Conservation (phyloP, 2,888 invertebrate genomes). For the Ephialtes manifestator region DNA sequence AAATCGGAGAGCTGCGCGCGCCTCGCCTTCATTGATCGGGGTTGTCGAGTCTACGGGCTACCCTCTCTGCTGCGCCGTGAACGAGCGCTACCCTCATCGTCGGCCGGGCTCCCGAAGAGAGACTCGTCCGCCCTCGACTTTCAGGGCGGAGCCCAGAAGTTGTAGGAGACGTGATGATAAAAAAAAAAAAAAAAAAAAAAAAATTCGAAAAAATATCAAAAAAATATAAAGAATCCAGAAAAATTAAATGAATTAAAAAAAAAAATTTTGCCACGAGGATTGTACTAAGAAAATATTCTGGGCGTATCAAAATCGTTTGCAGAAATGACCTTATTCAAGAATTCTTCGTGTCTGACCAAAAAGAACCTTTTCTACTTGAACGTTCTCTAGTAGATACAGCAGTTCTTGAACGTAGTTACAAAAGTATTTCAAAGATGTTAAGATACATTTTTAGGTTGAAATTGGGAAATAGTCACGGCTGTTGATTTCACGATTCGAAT, state of each 20-base stretch:
- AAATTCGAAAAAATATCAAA: slow-evolving; percentile 52
- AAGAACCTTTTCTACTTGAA: slow-evolving; percentile 17
- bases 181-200: slow-evolving; percentile 68
- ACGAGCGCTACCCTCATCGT: slow-evolving; percentile 77
- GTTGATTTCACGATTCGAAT: slow-evolving; percentile 2
- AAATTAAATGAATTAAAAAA: slow-evolving; percentile 57
- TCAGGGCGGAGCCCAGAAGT: slow-evolving; percentile 83
- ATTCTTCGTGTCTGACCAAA: slow-evolving; percentile 16
- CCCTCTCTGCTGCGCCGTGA: slow-evolving; percentile 77
- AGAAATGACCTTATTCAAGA: background rate
- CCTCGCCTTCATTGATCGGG: slow-evolving; percentile 84
- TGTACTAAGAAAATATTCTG: slow-evolving; percentile 3
- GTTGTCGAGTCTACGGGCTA: slow-evolving; percentile 73
- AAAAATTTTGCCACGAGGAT: background rate
- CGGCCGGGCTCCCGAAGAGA: slow-evolving; percentile 78
- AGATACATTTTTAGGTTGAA: too few species aligned
- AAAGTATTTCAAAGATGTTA: background rate
- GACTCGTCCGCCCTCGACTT: slow-evolving; percentile 80
- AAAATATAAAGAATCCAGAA: slow-evolving; percentile 67
- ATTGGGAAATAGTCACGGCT: background rate
- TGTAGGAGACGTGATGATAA: slow-evolving; percentile 65
- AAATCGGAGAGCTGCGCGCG: slow-evolving; percentile 84
- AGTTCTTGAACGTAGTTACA: background rate
- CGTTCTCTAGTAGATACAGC: background rate
- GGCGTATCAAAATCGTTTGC: background rate